These are phyloP conservation scores for Sorex fumeus DNA, from an alignment of 2,113 vertebrate genomes.

Conservation along the genomic window DNA sequence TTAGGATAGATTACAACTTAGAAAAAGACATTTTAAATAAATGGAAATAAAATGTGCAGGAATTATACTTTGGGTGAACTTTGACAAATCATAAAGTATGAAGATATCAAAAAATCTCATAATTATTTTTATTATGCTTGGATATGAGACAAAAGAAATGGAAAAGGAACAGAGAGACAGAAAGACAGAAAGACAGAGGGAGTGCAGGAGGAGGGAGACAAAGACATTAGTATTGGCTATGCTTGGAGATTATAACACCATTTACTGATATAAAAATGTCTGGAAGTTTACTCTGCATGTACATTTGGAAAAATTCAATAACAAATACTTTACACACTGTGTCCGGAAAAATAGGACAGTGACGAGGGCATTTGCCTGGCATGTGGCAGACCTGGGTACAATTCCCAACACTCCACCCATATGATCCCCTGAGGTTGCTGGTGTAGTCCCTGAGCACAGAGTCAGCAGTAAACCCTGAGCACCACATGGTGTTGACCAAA, in stretches of 20 bases:
- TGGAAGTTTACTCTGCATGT: neutral
- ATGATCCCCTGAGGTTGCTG: no score
- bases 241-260: no score
- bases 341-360: no score
- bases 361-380: no score
- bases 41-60: slow-evolving; percentile 7
- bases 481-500: no score
- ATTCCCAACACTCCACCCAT: no score
- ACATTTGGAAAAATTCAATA: neutral
- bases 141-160: neutral
- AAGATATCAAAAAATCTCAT: slow-evolving; percentile 1
- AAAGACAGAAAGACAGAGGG: neutral
- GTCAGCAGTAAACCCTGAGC: no score
- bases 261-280: neutral
- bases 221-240: neutral
- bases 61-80: slow-evolving; percentile 58
- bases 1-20: slow-evolving; percentile 61
- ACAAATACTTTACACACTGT: neutral
- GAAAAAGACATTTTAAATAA: slow-evolving; percentile 73
- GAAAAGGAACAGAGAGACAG: neutral
- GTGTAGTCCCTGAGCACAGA: no score
- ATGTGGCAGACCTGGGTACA: no score
- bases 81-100: slow-evolving; percentile 66
- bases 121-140: slow-evolving; percentile 53
- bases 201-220: no score